Evolutionary conservation across 1,140 invertebrate species (phyloP), one percentile per base, ranked within the genome.

Genomic region (Drosophila sp.): DNA sequence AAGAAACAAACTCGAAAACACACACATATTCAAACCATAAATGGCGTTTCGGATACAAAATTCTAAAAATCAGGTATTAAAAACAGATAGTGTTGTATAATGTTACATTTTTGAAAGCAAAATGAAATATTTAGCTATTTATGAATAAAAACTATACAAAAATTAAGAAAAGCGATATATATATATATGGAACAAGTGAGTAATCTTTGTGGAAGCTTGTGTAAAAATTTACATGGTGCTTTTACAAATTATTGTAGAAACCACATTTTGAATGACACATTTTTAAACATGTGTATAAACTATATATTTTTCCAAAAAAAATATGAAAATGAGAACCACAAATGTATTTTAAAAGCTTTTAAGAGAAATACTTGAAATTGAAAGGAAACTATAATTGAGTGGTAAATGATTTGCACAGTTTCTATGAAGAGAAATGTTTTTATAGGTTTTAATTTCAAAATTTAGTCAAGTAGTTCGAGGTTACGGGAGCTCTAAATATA

Each of bases 21-120:
- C 8, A 50, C 69, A 57, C 53, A 62, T 64, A 64, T 21, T 80
- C 57, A 74, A 72, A 87, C 64, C 74, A 73, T 81, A 87, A 87
- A 90, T 58, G 73, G 86, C 80, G 86, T 91, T 91, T 91, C 90
- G 90, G 90, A 91, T 87, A 82, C 90, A 91, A 91, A 91, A 91
- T 91, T 91, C 90, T 91, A 91, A 91, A 91, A 91, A 90, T 91
- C 90, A 91, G 90, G 90, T 91, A 91, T 75, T 83, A 79, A 43
- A 86, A 64, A 89, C 80, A 90, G 74, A 75, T 89, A 89, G 83
- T 77, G 83, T 89, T 89, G 84, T 89, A 84, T 89, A 89, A 89
- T 89, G 84, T 89, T 89, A 84, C 62, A 86, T 81, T 80, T 86
- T 82, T 76, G 71, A 76, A 61, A 32, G 66, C 53, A 83, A 71